phyloP scores from a whole-genome alignment of 37 sponge, comb jelly and placozoan species.

The Agelas oroides region DNA sequence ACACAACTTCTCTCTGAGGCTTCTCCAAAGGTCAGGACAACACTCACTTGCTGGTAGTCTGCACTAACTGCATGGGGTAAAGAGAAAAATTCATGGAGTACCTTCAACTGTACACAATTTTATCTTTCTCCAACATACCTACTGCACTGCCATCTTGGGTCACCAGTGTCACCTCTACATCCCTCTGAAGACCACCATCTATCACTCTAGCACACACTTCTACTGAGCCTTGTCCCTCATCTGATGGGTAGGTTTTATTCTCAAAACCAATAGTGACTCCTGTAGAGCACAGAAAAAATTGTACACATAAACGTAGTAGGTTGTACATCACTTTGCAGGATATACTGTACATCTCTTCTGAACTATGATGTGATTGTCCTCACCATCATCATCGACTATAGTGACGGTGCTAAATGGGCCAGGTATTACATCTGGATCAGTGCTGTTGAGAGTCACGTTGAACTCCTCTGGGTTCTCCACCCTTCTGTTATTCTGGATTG shows the following conservation, averaged over 20 bases:
- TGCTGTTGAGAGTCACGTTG: not conserved
- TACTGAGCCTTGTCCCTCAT: not conserved
- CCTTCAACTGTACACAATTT: too few relatives aligned
- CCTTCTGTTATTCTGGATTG: not conserved
- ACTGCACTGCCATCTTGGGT: not conserved
- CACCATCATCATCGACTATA: not conserved
- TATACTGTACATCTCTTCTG: too few relatives aligned
- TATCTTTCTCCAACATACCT: not conserved
- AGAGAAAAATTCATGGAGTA: too few relatives aligned
- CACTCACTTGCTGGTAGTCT: not conserved
- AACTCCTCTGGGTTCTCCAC: not conserved
- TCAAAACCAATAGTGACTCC: constrained; percentile 6
- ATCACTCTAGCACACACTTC: not conserved
- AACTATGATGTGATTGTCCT: too few relatives aligned
- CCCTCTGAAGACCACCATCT: not conserved
- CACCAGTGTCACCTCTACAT: not conserved
- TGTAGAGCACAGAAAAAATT: too few relatives aligned
- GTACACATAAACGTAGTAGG: too few relatives aligned
- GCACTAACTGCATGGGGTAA: not conserved
- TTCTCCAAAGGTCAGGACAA: not conserved
- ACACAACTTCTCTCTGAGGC: not conserved
- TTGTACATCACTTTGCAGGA: too few relatives aligned
- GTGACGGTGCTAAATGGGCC: not conserved
- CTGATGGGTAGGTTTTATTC: not conserved
- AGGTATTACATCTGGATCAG: not conserved